Conservation (phyloP, 2,797 vertebrate species). For the Macropodus opercularis region DNA sequence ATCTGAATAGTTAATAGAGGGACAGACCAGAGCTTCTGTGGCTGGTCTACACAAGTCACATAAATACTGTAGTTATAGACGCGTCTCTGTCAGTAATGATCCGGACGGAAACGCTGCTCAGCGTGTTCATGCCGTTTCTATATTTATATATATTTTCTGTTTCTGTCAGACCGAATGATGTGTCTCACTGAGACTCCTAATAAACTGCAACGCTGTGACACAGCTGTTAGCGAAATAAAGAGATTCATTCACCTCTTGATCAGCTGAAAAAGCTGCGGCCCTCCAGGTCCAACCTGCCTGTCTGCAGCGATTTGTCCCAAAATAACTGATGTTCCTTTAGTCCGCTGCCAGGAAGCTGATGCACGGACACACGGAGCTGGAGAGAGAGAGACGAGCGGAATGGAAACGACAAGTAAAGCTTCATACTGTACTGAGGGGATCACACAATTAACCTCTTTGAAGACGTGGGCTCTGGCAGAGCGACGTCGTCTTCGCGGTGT, state of each 20-base stretch:
- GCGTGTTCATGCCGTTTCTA: no score
- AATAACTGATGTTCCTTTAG: conserved; percentile 27
- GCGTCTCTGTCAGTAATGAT: no score
- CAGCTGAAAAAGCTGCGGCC: background rate
- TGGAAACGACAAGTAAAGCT: background rate
- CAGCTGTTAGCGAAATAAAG: background rate
- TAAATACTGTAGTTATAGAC: no score
- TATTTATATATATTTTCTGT: no score
- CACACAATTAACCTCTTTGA: conserved; percentile 17
- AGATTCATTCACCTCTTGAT: conserved; percentile 6
- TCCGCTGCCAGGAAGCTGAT: conserved; percentile 27
- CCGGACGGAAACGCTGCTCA: no score
- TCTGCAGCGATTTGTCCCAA: conserved; percentile 49
- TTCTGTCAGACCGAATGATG: no score
- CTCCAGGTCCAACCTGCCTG: conserved; percentile 19
- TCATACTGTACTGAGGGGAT: background rate
- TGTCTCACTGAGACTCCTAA: background rate
- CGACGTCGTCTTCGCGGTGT: background rate
- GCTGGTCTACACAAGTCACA: no score
- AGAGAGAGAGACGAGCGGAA: background rate
- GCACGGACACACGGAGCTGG: background rate
- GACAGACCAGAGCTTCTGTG: conserved; percentile 44
- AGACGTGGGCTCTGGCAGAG: background rate
- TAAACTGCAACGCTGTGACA: background rate
- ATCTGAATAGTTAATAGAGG: conserved; percentile 43